Evolutionary conservation across 1,140 invertebrate genomes (phyloP).

Genomic region (Calycopis cecrops): DNA sequence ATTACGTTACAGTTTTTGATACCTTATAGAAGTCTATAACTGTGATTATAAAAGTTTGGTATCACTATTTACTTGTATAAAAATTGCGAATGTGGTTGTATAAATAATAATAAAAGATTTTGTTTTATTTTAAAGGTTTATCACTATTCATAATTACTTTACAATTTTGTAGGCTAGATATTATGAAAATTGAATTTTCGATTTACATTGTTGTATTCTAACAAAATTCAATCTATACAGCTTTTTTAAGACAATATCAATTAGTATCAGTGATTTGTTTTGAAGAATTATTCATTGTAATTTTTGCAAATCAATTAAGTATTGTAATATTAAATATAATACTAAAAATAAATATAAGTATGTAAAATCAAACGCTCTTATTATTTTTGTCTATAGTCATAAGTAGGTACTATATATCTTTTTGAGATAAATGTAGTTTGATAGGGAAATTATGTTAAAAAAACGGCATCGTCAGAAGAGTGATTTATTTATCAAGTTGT

Average conservation of each 20-base stretch:
- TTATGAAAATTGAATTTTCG: constrained; percentile 3
- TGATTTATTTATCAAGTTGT: no score
- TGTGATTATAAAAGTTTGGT: constrained; percentile 34
- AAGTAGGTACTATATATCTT: no score
- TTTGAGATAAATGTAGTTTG: neutral
- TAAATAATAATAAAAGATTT: constrained; percentile 31
- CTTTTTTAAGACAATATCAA: constrained; percentile 30
- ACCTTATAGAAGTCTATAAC: constrained; percentile 31
- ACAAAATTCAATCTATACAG: constrained; percentile 19
- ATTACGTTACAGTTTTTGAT: constrained; percentile 44
- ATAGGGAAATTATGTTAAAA: no score
- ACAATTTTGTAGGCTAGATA: constrained; percentile 27
- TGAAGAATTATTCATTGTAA: constrained; percentile 26
- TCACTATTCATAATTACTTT: constrained; percentile 29
- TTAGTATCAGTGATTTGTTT: constrained; percentile 24
- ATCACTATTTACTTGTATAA: constrained; percentile 28
- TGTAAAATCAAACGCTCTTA: constrained; percentile 21
- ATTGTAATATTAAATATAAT: constrained; percentile 19
- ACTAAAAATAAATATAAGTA: constrained; percentile 29
- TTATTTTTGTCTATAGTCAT: neutral
- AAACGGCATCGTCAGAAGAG: no score
- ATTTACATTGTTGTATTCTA: constrained; percentile 10
- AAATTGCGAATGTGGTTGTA: constrained; percentile 27
- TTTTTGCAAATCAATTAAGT: constrained; percentile 24
- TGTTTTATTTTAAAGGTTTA: constrained; percentile 27